phyloP scores from a whole-genome alignment of 2,888 invertebrate species.

The Ceramica pisi region DNA sequence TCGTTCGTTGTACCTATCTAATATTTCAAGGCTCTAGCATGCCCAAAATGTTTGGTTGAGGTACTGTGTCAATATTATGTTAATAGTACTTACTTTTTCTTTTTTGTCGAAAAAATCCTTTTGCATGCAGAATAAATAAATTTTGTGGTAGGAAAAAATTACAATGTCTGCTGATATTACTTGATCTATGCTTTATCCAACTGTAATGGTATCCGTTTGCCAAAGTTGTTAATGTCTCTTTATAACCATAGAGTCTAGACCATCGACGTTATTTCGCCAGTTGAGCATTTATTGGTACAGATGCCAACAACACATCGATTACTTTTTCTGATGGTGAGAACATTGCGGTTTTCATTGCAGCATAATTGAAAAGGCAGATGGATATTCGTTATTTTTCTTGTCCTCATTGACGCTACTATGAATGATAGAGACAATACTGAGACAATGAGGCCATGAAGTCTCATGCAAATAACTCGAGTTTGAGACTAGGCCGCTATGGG shows the following conservation, averaged over 20 bases:
- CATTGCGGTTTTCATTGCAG: neutral
- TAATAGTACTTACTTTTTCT: neutral
- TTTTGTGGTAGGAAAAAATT: neutral
- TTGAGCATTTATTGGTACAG: conserved; percentile 22
- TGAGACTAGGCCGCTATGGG: neutral
- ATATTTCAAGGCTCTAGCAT: conserved; percentile 14
- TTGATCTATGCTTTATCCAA: conserved; percentile 4
- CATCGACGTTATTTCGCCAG: neutral
- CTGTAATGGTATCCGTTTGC: neutral
- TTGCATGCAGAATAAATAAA: neutral
- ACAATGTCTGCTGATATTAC: neutral
- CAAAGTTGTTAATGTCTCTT: conserved; percentile 5
- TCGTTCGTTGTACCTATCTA: neutral
- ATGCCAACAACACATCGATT: conserved; percentile 5
- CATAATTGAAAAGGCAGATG: neutral
- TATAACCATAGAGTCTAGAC: neutral
- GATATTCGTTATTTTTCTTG: neutral
- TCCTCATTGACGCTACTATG: conserved; percentile 9
- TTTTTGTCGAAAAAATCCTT: neutral
- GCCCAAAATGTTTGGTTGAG: conserved; percentile 9
- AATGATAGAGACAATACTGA: neutral
- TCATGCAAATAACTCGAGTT: conserved; percentile 9
- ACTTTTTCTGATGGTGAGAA: neutral
- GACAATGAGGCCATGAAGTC: neutral
- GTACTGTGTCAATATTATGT: conserved; percentile 7